These are phyloP conservation scores for Euzophera pinguis DNA, from an alignment of 2,888 invertebrate species.

Conservation along the genomic window DNA sequence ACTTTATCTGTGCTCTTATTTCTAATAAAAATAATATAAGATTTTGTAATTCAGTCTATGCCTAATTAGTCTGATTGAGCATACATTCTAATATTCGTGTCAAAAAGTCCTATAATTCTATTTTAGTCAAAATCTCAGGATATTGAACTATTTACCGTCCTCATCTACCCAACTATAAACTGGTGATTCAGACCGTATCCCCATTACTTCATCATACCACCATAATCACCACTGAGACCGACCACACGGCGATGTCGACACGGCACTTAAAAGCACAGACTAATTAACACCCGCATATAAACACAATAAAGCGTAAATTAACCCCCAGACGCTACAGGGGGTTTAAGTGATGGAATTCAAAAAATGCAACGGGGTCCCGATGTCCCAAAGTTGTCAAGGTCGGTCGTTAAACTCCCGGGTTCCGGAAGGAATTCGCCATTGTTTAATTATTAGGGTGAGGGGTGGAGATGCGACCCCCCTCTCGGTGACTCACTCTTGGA, in stretches of 20 bases:
- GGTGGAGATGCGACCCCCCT: slow-evolving; percentile 15
- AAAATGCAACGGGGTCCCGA: slow-evolving; percentile 29
- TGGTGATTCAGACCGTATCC: background rate
- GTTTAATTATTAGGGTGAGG: slow-evolving; percentile 41
- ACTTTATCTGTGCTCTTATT: too few relatives aligned
- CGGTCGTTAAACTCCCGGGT: slow-evolving; percentile 34
- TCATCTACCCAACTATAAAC: background rate
- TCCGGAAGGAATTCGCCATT: slow-evolving; percentile 36
- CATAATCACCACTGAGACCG: background rate
- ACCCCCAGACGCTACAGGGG: slow-evolving; percentile 31
- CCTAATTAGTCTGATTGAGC: too few relatives aligned
- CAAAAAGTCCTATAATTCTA: too few relatives aligned
- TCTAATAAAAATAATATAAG: too few relatives aligned
- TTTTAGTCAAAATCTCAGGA: background rate
- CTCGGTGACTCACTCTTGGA: slow-evolving; percentile 35
- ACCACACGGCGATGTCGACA: background rate
- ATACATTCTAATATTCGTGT: too few relatives aligned
- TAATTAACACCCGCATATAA: slow-evolving; percentile 37
- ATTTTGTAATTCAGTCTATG: too few relatives aligned
- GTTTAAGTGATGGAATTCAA: slow-evolving; percentile 44
- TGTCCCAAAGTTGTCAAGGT: slow-evolving; percentile 50
- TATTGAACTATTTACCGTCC: background rate
- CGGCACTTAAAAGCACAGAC: slow-evolving; percentile 13
- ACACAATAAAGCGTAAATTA: slow-evolving; percentile 44
- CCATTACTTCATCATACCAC: background rate